Evolutionary conservation across 2,113 vertebrate genomes (phyloP).

Genomic region (Pyxicephalus adspersus): DNA sequence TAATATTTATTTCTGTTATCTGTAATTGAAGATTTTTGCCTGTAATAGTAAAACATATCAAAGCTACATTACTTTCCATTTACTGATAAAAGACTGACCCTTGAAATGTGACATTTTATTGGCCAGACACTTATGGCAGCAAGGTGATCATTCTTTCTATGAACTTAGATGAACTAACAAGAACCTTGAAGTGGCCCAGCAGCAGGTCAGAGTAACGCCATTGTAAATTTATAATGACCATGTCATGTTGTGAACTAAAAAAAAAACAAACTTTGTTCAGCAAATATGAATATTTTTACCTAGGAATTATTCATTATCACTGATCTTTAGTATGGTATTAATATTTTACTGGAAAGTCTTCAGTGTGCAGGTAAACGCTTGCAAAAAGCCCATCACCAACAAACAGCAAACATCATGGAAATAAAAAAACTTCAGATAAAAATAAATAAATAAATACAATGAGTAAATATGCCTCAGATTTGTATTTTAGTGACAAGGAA

Average conservation of each 20-base stretch:
- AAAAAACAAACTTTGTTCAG: constrained; percentile 24
- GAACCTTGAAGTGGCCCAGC: not conserved
- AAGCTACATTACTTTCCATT: not conserved
- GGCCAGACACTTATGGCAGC: constrained; percentile 38
- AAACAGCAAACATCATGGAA: too few species aligned
- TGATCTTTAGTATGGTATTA: constrained; percentile 41
- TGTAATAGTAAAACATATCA: not conserved
- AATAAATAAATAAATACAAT: too few species aligned
- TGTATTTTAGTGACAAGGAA: too few species aligned
- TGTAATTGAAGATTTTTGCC: not conserved
- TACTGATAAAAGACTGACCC: not conserved
- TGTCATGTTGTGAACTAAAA: constrained; percentile 35
- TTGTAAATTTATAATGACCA: constrained; percentile 38
- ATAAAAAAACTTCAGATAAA: too few species aligned
- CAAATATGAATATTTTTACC: constrained; percentile 9
- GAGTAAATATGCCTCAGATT: too few species aligned
- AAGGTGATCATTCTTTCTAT: constrained; percentile 4
- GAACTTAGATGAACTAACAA: not conserved
- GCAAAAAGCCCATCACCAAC: too few species aligned
- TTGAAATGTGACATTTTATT: constrained; percentile 36
- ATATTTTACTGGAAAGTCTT: constrained; percentile 30
- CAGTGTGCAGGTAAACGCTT: not conserved
- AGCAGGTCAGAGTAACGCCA: not conserved
- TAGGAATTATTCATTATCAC: constrained; percentile 23
- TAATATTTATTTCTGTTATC: not conserved